Conservation (phyloP, 2,797 vertebrate species). For the Oryzias sinensis region DNA sequence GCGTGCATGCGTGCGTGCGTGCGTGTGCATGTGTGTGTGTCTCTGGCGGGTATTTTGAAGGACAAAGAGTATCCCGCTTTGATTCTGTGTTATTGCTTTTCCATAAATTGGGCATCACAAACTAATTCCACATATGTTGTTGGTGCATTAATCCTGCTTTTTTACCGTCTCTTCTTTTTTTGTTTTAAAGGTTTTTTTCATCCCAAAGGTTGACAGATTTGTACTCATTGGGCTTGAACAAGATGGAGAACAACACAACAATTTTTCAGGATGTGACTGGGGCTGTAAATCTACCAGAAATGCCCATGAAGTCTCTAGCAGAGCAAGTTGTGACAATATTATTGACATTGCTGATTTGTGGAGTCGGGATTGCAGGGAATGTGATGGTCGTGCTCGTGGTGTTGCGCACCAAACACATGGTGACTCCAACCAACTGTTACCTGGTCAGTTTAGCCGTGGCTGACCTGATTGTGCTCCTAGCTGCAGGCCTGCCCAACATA, state of each 20-base stretch:
- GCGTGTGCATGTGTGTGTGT: too few species aligned
- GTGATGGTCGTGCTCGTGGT: conserved; percentile 88
- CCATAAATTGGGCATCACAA: neutral
- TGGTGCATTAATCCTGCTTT: neutral
- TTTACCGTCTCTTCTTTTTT: neutral
- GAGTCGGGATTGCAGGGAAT: conserved; percentile 84
- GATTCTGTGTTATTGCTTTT: neutral
- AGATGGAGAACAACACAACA: conserved; percentile 70
- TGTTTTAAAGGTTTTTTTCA: conserved; percentile 28
- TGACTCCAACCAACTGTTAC: conserved; percentile 90
- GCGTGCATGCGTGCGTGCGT: too few species aligned
- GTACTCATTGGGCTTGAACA: neutral
- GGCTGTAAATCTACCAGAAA: conserved; percentile 62
- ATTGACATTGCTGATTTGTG: conserved; percentile 83
- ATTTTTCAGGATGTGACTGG: conserved; percentile 36
- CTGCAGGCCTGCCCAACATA: conserved; percentile 86
- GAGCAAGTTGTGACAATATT: conserved; percentile 84
- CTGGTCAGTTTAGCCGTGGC: conserved; percentile 87
- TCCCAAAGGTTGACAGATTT: conserved; percentile 35
- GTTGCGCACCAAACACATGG: conserved; percentile 85
- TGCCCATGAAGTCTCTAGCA: conserved; percentile 79
- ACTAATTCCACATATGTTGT: neutral
- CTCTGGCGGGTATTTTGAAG: too few species aligned
- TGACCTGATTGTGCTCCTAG: conserved; percentile 86
- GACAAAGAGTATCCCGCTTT: neutral